These are phyloP conservation scores for Drosophila pachea DNA, from an alignment of 1,140 invertebrate genomes.

Conservation along the genomic window DNA sequence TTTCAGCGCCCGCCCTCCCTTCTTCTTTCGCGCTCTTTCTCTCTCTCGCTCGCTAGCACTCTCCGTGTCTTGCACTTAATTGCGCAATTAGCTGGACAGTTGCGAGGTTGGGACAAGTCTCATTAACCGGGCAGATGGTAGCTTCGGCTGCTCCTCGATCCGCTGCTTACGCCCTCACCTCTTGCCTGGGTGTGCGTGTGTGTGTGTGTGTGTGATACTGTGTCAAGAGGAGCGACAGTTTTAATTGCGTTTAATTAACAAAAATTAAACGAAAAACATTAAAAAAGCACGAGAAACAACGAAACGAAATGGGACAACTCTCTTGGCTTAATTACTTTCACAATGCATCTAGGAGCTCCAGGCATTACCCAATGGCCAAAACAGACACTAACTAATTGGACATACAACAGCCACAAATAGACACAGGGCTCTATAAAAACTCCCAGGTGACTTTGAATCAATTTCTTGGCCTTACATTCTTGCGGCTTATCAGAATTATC, in stretches of 20 bases:
- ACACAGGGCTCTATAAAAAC: no score
- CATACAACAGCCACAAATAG: no score
- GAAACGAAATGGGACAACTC: conserved; percentile 5
- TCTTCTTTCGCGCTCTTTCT: background rate
- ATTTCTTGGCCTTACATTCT: no score
- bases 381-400: no score
- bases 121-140: conserved; percentile 57
- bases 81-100: conserved; percentile 69
- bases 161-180: no score
- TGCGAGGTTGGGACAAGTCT: conserved; percentile 67
- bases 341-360: background rate
- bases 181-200: conserved; percentile 6
- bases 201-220: conserved; percentile 11
- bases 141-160: conserved; percentile 11
- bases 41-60: no score
- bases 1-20: background rate
- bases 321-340: background rate
- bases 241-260: conserved; percentile 75
- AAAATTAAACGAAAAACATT: conserved; percentile 69
- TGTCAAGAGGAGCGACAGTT: conserved; percentile 37
- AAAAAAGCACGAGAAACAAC: conserved; percentile 27
- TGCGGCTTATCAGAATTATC: no score
- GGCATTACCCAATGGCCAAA: no score
- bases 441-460: background rate
- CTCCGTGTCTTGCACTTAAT: conserved; percentile 55